Conservation (phyloP, 2,888 invertebrate species). For the Syritta pipiens region DNA sequence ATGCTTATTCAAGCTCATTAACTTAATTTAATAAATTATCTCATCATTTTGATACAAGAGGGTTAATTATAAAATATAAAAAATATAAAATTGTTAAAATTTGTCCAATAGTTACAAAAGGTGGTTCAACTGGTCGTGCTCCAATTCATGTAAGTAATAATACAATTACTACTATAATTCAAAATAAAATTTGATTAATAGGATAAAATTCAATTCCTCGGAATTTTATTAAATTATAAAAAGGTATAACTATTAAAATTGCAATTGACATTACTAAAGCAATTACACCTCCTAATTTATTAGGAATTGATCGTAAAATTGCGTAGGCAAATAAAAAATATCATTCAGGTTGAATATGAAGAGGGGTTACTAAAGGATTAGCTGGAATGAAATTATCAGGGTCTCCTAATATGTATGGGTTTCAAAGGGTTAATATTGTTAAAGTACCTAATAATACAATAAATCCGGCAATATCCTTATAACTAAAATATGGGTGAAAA, state of each 20-base stretch:
- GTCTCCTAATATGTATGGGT: conserved; percentile 84
- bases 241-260: conserved; percentile 83
- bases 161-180: conserved; percentile 81
- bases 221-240: conserved; percentile 81
- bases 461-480: conserved; percentile 84
- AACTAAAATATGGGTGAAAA: conserved; percentile 84
- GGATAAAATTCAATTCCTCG: conserved; percentile 83
- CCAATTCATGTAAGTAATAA: conserved; percentile 87
- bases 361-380: conserved; percentile 81
- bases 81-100: conserved; percentile 82
- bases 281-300: conserved; percentile 87
- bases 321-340: conserved; percentile 91
- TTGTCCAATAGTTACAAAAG: conserved; percentile 83
- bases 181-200: conserved; percentile 83
- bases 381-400: conserved; percentile 86
- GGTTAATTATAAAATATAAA: conserved; percentile 81
- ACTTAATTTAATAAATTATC: conserved; percentile 80
- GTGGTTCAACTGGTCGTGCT: conserved; percentile 84
- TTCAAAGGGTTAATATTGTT: conserved; percentile 80
- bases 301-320: conserved; percentile 89
- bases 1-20: conserved; percentile 85
- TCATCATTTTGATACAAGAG: conserved; percentile 81
- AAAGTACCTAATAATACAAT: conserved; percentile 81
- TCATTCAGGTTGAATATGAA: conserved; percentile 91
- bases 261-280: conserved; percentile 82